Conservation (phyloP, 2,113 vertebrate species). For the Globicephala melas region DNA sequence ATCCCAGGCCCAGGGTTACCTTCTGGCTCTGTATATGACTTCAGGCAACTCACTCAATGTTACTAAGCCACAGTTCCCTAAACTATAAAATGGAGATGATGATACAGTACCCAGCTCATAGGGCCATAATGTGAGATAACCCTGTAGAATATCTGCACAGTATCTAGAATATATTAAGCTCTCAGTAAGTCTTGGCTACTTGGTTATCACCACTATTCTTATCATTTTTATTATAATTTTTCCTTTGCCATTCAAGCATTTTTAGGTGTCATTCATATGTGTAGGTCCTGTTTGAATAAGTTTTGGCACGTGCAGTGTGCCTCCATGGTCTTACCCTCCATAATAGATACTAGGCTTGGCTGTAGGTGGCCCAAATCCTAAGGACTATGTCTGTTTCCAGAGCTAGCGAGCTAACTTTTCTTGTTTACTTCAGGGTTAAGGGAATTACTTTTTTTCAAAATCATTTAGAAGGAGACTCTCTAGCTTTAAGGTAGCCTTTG, state of each 20-base stretch:
- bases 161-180: background rate
- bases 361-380: background rate
- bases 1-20: background rate
- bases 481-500: background rate
- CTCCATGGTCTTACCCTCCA: background rate
- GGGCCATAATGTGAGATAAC: background rate
- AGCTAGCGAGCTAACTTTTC: background rate
- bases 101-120: background rate
- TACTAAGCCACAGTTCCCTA: background rate
- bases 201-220: background rate
- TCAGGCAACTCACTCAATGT: background rate
- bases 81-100: background rate
- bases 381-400: background rate
- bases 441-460: background rate
- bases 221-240: background rate
- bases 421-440: background rate
- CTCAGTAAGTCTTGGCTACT: background rate
- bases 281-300: background rate
- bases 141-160: background rate
- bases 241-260: background rate
- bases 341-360: background rate
- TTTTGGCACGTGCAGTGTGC: background rate
- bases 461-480: background rate
- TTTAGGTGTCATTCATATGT: background rate
- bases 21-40: background rate